A percentile compares a stretch with the other conserved stretches of the same genome.
phyloP scores from a whole-genome alignment of 2,888 invertebrate genomes.

The Cephus spinipes region DNA sequence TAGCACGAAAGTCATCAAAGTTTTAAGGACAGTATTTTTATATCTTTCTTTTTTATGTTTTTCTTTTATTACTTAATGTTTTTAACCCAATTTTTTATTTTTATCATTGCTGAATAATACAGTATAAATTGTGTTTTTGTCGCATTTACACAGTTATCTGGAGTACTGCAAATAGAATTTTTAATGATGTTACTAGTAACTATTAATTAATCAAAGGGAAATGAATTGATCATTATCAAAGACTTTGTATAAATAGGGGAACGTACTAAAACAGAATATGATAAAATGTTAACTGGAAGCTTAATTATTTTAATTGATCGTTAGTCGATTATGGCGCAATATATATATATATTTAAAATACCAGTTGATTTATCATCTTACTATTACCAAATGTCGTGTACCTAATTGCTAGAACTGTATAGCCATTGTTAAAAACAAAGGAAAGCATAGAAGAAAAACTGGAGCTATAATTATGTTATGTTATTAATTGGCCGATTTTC shows the following conservation, averaged over 20 bases:
- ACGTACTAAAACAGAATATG: conserved; percentile 12
- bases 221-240: conserved; percentile 18
- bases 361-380: background rate
- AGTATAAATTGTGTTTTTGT: background rate
- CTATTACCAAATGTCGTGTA: background rate
- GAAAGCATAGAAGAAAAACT: background rate
- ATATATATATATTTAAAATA: background rate
- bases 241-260: conserved; percentile 14
- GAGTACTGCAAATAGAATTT: conserved; percentile 12
- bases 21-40: background rate
- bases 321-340: background rate
- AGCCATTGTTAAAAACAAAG: background rate
- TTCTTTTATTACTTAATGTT: background rate
- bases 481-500: background rate
- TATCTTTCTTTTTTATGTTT: background rate
- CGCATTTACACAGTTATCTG: conserved; percentile 1
- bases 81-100: background rate
- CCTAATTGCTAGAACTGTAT: background rate
- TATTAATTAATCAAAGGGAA: conserved; percentile 15
- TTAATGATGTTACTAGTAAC: conserved; percentile 14
- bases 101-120: background rate
- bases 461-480: background rate
- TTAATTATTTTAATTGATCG: conserved; percentile 9
- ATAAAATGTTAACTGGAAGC: background rate
- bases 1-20: background rate